phyloP scores from a whole-genome alignment of 2,113 vertebrate species.

The Trachemys scripta region DNA sequence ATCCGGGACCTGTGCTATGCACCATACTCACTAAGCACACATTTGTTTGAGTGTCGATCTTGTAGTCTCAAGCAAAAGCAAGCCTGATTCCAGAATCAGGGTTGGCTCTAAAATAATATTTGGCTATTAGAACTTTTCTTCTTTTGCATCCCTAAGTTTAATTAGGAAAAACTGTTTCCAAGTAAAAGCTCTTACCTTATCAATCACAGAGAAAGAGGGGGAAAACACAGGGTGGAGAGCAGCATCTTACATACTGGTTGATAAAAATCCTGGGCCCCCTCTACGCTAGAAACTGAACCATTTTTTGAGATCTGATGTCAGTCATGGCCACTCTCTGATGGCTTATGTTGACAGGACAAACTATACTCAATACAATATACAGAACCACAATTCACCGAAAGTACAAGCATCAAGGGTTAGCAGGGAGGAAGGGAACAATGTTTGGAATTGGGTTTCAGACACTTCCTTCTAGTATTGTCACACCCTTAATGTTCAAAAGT shows the following conservation, averaged over 20 bases:
- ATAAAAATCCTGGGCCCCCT: background rate
- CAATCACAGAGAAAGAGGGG: background rate
- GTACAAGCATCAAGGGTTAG: background rate
- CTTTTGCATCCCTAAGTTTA: background rate
- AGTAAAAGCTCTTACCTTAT: no score
- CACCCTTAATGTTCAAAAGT: background rate
- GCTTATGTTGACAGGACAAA: background rate
- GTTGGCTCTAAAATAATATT: background rate
- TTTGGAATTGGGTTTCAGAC: slow-evolving; percentile 48
- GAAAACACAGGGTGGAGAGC: background rate
- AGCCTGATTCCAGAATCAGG: background rate
- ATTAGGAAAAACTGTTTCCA: background rate
- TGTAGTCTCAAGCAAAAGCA: background rate
- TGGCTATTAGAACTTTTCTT: background rate
- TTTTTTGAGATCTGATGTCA: background rate
- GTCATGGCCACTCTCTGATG: background rate
- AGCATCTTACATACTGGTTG: background rate
- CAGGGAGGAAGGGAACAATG: background rate
- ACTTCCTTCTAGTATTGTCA: background rate
- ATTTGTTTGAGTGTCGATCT: background rate
- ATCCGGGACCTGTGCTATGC: background rate
- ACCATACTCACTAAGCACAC: background rate
- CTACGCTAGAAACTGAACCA: background rate
- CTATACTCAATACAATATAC: background rate
- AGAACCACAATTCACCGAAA: background rate